Evolutionary conservation across 2,888 invertebrate species (phyloP).

Genomic region (Nemapogon koenigi): DNA sequence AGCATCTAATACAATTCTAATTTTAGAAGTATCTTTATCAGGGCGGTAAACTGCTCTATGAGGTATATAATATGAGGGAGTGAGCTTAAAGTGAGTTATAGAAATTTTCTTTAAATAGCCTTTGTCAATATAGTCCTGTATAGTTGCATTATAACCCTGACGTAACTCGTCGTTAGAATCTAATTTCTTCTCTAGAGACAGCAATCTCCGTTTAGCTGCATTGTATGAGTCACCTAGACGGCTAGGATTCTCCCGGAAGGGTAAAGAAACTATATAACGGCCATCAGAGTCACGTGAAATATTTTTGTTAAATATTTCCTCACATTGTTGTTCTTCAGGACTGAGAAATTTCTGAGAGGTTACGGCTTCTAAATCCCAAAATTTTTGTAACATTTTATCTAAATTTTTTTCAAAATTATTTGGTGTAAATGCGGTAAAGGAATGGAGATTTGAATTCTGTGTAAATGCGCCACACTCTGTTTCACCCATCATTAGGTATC

Average conservation of each 20-base stretch:
- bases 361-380: constrained; percentile 11
- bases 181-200: constrained; percentile 14
- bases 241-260: constrained; percentile 12
- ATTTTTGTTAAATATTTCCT: constrained; percentile 10
- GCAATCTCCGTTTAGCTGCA: constrained; percentile 9
- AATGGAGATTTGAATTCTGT: constrained; percentile 7
- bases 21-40: constrained; percentile 7
- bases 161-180: not conserved
- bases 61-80: constrained; percentile 2
- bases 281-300: constrained; percentile 13
- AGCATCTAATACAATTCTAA: constrained; percentile 10
- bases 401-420: too few relatives aligned
- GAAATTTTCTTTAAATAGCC: constrained; percentile 4
- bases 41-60: constrained; percentile 7
- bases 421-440: too few relatives aligned
- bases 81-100: not conserved
- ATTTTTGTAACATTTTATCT: constrained; percentile 10
- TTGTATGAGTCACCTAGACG: constrained; percentile 13
- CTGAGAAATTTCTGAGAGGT: constrained; percentile 7
- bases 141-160: not conserved
- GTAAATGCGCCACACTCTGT: constrained; percentile 6
- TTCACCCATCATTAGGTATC: constrained; percentile 13
- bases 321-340: constrained; percentile 13
- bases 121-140: constrained; percentile 10
- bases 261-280: constrained; percentile 13